A percentile compares a stretch with the other conserved stretches of the same genome.
Evolutionary conservation across 2,113 vertebrate genomes (phyloP).

Genomic region (Gobiocypris rarus): DNA sequence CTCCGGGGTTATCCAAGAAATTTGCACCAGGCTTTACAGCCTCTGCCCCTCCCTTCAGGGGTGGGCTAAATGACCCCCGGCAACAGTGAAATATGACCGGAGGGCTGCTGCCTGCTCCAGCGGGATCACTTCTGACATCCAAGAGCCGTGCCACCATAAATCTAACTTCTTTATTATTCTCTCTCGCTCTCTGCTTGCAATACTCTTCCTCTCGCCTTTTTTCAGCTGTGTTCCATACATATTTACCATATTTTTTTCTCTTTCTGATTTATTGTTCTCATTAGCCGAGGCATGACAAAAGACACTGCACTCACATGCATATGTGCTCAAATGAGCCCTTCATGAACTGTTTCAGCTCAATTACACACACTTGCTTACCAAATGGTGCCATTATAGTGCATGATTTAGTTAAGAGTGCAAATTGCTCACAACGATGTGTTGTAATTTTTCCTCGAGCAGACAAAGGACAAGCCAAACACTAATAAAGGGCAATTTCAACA

Average conservation of each 20-base stretch:
- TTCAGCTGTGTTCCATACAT: conserved; percentile 57
- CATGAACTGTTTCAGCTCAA: not conserved
- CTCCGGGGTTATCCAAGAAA: conserved; percentile 61
- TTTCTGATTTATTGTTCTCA: conserved; percentile 63
- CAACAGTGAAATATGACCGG: conserved; percentile 73
- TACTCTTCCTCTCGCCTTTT: conserved; percentile 55
- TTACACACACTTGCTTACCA: conserved; percentile 25
- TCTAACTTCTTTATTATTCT: conserved; percentile 71
- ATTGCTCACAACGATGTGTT: not conserved
- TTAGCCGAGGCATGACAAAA: conserved; percentile 31
- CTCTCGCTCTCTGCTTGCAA: conserved; percentile 47
- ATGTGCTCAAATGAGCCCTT: conserved; percentile 12
- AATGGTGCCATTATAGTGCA: conserved; percentile 10
- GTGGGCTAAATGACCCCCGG: conserved; percentile 54
- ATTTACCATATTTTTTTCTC: conserved; percentile 62
- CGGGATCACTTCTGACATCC: conserved; percentile 71
- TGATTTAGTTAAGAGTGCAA: conserved; percentile 21
- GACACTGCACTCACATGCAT: not conserved
- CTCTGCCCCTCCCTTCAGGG: conserved; percentile 50
- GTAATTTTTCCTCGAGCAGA: conserved; percentile 22
- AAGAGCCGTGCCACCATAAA: conserved; percentile 72
- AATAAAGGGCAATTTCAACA: conserved; percentile 1
- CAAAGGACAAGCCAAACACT: not conserved
- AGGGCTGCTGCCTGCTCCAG: conserved; percentile 66
- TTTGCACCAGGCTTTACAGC: conserved; percentile 60